Base-by-base conservation (phyloP, 2,113 vertebrate species). In the Pollimyrus isidori region DNA sequence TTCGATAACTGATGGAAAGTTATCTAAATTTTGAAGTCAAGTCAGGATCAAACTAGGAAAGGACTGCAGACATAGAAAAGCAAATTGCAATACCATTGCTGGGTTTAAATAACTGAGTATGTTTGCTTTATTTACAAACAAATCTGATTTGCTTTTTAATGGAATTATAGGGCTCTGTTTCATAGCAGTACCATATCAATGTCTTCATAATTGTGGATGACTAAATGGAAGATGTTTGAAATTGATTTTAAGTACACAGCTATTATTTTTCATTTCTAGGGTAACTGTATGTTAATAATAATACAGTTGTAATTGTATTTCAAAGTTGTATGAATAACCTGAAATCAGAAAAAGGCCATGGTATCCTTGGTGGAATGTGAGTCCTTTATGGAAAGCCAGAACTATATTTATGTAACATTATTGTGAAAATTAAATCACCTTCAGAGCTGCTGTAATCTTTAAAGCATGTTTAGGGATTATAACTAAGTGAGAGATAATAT, bases 71-170 rank as follows among this genome's bases (percentile, higher is more conserved):
- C 23, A 46, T 48, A 85, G 48, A 46, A 84, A 53, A 58, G 50
- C 39, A 58, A 39, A 56, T 58, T 80, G 49, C 80, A 45, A 89
- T 39, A 52, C 21, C 35, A 48, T 48, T 62, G 80, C 9, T 80
- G n/a, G 21, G 76, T 53, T 83, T 85, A 53, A 89, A 84, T 84
- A 89, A 89, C 30, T 83, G 73, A 56, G 30, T 89, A 80, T 56
- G 21, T 84, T 85, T 89, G 39, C 52, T 30, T 84, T 58, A 58
- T 89, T 89, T 84, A 85, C 49, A 84, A 80, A 52, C 52, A 84
- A 89, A 89, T 89, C 80, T 89, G 13, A 85, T 89, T 89, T 62
- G 53, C 76, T 56, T 84, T 80, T 62, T 89, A 89, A 85, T 89
- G 52, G 19, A 89, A 84, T 89, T 89, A 89, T 21, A 23, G 80